Percentiles rank a stretch among this genome's conserved stretches.
Evolutionary conservation across 2,888 invertebrate species (phyloP).

Genomic region (Leucophora obtusa): DNA sequence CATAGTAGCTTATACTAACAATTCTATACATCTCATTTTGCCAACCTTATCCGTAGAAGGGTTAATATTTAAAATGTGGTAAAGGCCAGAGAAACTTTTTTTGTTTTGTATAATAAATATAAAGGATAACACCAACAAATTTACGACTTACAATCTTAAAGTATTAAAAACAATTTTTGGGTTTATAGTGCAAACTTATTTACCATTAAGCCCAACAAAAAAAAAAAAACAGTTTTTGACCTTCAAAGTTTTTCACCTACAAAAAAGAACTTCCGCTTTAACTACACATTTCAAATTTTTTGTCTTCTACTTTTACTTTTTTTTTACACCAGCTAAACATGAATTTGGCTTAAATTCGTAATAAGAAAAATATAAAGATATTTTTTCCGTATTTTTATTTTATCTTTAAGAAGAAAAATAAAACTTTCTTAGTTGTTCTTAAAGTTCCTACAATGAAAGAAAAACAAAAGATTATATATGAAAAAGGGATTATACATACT

Average conservation of each 20-base stretch:
- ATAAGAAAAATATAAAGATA: neutral
- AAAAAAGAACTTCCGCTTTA: conserved; percentile 1
- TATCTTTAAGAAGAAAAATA: neutral
- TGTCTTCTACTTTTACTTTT: neutral
- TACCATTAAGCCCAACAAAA: neutral
- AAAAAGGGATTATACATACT: neutral
- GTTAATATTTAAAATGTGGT: neutral
- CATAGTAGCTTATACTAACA: too few species aligned
- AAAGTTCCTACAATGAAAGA: neutral
- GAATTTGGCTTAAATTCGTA: neutral
- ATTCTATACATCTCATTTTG: too few species aligned
- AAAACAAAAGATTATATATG: neutral
- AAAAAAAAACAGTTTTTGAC: neutral
- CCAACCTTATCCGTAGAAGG: neutral
- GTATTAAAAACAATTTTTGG: neutral
- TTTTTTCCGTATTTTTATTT: neutral
- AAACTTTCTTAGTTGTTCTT: neutral
- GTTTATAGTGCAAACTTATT: neutral
- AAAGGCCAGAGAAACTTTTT: neutral
- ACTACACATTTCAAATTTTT: neutral
- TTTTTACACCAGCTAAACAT: neutral
- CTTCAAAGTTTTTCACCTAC: neutral
- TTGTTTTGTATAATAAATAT: neutral
- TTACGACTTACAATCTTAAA: neutral
- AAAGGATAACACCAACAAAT: neutral